Evolutionary conservation across 2,797 vertebrate species (phyloP).

Genomic region (Pristis pectinata): DNA sequence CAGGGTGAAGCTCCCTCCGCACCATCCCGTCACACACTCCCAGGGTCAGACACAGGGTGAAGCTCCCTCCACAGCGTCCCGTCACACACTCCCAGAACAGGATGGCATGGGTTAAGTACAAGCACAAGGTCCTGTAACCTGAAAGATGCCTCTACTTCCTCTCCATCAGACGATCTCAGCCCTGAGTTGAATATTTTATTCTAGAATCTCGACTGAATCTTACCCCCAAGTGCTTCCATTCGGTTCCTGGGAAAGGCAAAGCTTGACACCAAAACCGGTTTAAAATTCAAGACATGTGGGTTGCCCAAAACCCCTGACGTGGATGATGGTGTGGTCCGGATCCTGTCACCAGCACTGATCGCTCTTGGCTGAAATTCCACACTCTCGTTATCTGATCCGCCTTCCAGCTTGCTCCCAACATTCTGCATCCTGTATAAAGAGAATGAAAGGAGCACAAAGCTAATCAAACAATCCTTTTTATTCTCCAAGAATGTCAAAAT

Average conservation of each 20-base stretch:
- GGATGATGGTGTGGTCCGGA: too few relatives aligned
- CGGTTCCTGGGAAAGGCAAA: not conserved
- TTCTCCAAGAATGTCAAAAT: not conserved
- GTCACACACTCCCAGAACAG: too few relatives aligned
- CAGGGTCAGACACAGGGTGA: not conserved
- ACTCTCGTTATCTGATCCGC: too few relatives aligned
- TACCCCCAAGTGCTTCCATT: not conserved
- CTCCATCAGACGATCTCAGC: too few relatives aligned
- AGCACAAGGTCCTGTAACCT: not conserved
- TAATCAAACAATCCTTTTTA: not conserved
- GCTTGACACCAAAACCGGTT: not conserved
- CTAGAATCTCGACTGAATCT: not conserved
- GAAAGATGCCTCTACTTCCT: not conserved
- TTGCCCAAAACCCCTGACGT: too few relatives aligned
- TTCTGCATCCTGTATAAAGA: not conserved
- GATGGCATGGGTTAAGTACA: not conserved
- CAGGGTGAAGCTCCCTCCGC: not conserved
- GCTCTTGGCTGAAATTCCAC: rapidly evolving
- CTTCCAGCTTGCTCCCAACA: rapidly evolving
- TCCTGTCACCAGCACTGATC: rapidly evolving
- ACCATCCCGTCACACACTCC: not conserved
- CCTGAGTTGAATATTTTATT: not conserved
- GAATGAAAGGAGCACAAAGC: not conserved
- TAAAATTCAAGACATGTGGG: not conserved
- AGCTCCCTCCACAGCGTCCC: not conserved